Percentiles rank a stretch among this genome's conserved stretches.
phyloP scores from a whole-genome alignment of 2,888 invertebrate species.

The Conistra vaccinii region DNA sequence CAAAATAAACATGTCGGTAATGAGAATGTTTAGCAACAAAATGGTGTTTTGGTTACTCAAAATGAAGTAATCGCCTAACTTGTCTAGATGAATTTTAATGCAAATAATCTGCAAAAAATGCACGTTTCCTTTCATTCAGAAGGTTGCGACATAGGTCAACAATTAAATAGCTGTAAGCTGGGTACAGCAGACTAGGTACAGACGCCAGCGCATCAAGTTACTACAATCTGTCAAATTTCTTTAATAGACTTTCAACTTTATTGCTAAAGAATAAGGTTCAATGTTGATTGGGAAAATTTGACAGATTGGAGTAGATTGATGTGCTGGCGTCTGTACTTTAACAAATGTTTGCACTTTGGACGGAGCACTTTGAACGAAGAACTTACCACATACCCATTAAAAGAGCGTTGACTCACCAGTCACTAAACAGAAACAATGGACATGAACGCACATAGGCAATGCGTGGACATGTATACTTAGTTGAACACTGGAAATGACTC shows the following conservation, averaged over 20 bases:
- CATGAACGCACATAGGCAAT: background rate
- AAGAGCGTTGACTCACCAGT: background rate
- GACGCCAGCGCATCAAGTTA: too few relatives aligned
- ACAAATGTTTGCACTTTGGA: conserved; percentile 12
- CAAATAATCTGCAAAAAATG: conserved; percentile 24
- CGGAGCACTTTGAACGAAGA: conserved; percentile 2
- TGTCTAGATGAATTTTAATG: conserved; percentile 10
- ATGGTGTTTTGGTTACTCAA: conserved; percentile 25
- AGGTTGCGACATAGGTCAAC: conserved; percentile 19
- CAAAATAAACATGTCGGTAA: conserved; percentile 12
- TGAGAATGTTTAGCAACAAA: conserved; percentile 25
- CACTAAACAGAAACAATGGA: background rate
- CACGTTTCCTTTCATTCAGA: background rate
- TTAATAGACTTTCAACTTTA: too few relatives aligned
- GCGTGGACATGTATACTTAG: background rate
- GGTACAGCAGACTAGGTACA: background rate
- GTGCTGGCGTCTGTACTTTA: too few relatives aligned
- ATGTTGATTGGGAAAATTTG: too few relatives aligned
- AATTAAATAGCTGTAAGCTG: background rate
- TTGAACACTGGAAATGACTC: background rate
- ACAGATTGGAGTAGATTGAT: too few relatives aligned
- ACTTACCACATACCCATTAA: background rate
- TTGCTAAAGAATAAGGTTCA: too few relatives aligned
- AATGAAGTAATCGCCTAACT: conserved; percentile 19
- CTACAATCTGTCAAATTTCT: too few relatives aligned